Conservation (phyloP, 2,113 vertebrate species). For the Stigmatopora argus region DNA sequence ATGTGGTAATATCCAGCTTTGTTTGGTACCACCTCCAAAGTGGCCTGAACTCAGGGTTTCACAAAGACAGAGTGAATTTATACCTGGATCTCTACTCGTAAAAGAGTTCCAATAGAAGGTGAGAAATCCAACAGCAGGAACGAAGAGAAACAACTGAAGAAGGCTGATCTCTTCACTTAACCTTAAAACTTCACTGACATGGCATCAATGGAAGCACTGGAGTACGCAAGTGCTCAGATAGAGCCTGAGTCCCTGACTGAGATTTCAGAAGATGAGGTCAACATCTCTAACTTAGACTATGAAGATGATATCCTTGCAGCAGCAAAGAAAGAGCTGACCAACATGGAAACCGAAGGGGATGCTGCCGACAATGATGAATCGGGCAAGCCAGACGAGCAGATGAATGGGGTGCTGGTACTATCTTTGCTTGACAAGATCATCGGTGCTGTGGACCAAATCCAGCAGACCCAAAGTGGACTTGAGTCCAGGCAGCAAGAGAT, state of each 20-base stretch:
- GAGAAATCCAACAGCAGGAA: slow-evolving; percentile 10
- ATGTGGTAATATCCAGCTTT: slow-evolving; percentile 55
- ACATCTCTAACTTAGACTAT: slow-evolving; percentile 64
- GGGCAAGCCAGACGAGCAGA: slow-evolving; percentile 59
- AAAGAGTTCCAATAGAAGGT: slow-evolving; percentile 28
- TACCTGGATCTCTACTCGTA: slow-evolving; percentile 18
- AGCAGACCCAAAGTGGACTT: slow-evolving; percentile 87
- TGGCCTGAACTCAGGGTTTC: slow-evolving; percentile 41
- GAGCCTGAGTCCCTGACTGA: slow-evolving; percentile 65
- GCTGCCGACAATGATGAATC: slow-evolving; percentile 27
- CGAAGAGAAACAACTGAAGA: slow-evolving; percentile 4
- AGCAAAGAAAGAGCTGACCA: slow-evolving; percentile 42
- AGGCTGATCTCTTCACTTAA: slow-evolving; percentile 2
- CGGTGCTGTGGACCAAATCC: slow-evolving; percentile 95
- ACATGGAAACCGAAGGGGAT: slow-evolving; percentile 29
- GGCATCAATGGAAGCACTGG: slow-evolving; percentile 67
- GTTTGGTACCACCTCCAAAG: slow-evolving; percentile 40
- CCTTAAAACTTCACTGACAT: slow-evolving; percentile 33
- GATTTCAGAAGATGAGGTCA: slow-evolving; percentile 70
- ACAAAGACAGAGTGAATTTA: slow-evolving; percentile 27
- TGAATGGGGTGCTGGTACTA: slow-evolving; percentile 88
- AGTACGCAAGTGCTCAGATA: slow-evolving; percentile 42
- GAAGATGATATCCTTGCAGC: slow-evolving; percentile 49
- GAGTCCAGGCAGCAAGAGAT: slow-evolving; percentile 91
- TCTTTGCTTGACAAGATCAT: slow-evolving; percentile 97